Evolutionary conservation across 2,113 vertebrate genomes (phyloP), one percentile per base, ranked within the genome.

Genomic region (Suncus etruscus): DNA sequence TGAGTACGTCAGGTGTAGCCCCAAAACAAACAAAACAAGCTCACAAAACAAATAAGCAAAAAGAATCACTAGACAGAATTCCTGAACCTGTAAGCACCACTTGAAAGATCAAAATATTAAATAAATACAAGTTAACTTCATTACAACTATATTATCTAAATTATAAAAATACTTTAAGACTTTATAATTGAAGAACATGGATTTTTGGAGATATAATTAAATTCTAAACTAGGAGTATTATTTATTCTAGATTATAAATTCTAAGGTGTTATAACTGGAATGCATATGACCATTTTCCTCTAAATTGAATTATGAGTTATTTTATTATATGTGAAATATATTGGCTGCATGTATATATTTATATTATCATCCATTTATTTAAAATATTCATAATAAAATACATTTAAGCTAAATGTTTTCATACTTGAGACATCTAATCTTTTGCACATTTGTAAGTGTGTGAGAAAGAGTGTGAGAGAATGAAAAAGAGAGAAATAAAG

Each of bases 291-390:
- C 5, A 39, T 39, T 39, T 39, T 39, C 39, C 39, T 39, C 39
- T 39, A 39, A 39, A 39, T 39, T 39, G 39, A 39, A 39, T 39
- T 75, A 20, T 70, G 47, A 16, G 8, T 27, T 73, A 74, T 20
- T 79, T 93, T 84, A 83, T 94, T 86, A 86, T 86, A 45, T 15
- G 65, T 63, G n/a, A 3, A 22, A 83, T 58, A 73, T 91, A 74
- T 32, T 0, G 20, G 86, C 9, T 80, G 63, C 63, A 78, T 58
- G 10, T 32, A 31, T 25, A 50, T 65, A 73, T 22, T 45, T 73
- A 45, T 72, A 22, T 73, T 73, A 24, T 83, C 8, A 80, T 6
- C 31, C n/a, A 58, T 86, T 74, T 61, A 83, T 31, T 65, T 11
- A 48, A 92, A 54, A 20, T 86, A 83, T 58, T 58, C 51, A 54